Evolutionary conservation across 2,797 vertebrate species (phyloP).

Genomic region (Artibeus jamaicensis): DNA sequence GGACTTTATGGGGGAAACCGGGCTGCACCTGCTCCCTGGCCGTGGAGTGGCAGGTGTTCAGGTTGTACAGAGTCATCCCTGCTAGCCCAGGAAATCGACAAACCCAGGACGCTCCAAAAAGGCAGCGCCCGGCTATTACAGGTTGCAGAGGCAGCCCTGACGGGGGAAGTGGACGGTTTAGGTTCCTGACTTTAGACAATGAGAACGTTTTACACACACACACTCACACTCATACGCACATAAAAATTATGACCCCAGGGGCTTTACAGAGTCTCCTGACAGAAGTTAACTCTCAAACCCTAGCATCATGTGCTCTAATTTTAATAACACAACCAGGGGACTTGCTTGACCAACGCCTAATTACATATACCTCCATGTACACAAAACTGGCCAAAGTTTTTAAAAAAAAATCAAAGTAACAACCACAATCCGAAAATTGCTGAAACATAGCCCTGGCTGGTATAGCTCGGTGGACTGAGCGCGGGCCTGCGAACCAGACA

Average conservation of each 20-base stretch:
- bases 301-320: neutral
- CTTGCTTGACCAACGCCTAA: neutral
- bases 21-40: neutral
- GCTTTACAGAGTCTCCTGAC: neutral
- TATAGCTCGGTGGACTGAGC: no score
- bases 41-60: neutral
- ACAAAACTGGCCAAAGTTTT: neutral
- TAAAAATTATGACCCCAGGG: neutral
- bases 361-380: neutral
- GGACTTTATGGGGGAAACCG: neutral
- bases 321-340: neutral
- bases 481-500: no score
- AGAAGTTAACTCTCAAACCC: neutral
- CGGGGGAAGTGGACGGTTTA: neutral
- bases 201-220: neutral
- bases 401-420: neutral
- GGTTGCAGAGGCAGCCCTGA: neutral
- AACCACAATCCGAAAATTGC: neutral
- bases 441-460: no score
- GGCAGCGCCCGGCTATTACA: fast-evolving
- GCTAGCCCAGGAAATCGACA: neutral
- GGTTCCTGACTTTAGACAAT: neutral
- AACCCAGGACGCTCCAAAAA: neutral
- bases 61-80: neutral
- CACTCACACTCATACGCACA: neutral